Conservation (phyloP, 2,113 vertebrate genomes). For the Abramis brama region DNA sequence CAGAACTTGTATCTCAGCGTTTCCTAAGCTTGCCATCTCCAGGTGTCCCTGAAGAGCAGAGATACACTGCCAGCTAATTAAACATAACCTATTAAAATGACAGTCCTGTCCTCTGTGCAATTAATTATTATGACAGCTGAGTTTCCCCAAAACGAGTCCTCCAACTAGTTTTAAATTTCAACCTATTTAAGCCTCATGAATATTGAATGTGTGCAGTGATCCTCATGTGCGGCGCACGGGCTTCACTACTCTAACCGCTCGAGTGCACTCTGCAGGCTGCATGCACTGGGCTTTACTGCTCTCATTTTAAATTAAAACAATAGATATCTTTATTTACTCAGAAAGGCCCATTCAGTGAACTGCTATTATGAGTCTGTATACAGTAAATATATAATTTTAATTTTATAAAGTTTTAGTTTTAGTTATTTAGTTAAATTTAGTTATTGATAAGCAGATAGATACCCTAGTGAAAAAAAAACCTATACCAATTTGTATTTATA, state of each 20-base stretch:
- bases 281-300: background rate
- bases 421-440: background rate
- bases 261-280: background rate
- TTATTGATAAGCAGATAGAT: background rate
- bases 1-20: conserved; percentile 22
- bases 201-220: conserved; percentile 39
- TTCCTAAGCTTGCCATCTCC: conserved; percentile 10
- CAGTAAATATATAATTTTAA: background rate
- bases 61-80: conserved; percentile 52
- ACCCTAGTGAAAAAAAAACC: too few species aligned
- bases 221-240: background rate
- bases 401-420: too few species aligned
- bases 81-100: conserved; percentile 48
- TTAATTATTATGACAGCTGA: conserved; percentile 51
- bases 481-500: too few species aligned
- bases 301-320: background rate
- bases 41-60: conserved; percentile 13
- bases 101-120: conserved; percentile 20
- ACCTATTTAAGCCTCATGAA: conserved; percentile 48
- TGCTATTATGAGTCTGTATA: background rate
- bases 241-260: background rate
- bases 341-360: background rate
- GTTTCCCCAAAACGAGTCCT: conserved; percentile 33
- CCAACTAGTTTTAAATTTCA: conserved; percentile 36
- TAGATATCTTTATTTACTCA: conserved; percentile 29